These are phyloP conservation scores for Penaeus vannamei DNA, from an alignment of 1,140 invertebrate genomes.

Conservation along the genomic window DNA sequence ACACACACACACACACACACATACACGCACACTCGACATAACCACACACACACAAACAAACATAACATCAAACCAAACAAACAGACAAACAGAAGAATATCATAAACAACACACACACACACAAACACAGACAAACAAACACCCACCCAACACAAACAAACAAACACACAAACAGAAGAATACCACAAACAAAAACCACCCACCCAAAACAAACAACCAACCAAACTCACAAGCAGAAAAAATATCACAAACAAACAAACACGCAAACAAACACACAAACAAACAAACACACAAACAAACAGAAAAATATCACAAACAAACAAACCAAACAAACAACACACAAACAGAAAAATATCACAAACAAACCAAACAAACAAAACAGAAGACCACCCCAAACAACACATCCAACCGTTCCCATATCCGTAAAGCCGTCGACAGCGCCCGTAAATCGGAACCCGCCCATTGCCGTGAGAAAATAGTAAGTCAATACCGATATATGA, in stretches of 20 bases:
- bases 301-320: not conserved
- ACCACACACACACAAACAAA: no score
- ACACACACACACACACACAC: no score
- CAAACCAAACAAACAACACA: not conserved
- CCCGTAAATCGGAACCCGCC: no score
- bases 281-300: not conserved
- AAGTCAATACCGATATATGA: no score
- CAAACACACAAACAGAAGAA: slow-evolving; percentile 35
- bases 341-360: not conserved
- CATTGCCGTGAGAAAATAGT: no score
- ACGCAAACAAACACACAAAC: not conserved
- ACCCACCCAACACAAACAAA: not conserved
- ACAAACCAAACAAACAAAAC: no score
- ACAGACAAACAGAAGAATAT: no score
- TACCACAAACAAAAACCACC: not conserved
- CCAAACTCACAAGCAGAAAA: not conserved
- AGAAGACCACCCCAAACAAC: no score
- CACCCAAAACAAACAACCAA: not conserved
- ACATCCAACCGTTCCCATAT: no score
- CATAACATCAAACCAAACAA: no score
- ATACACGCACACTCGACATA: no score
- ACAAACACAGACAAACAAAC: not conserved
- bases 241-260: not conserved
- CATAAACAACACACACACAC: not conserved
- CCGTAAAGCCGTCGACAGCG: no score